Percentiles rank a stretch among this genome's conserved stretches.
Conservation (phyloP, 2,888 invertebrate genomes). For the Rutpela maculata region DNA sequence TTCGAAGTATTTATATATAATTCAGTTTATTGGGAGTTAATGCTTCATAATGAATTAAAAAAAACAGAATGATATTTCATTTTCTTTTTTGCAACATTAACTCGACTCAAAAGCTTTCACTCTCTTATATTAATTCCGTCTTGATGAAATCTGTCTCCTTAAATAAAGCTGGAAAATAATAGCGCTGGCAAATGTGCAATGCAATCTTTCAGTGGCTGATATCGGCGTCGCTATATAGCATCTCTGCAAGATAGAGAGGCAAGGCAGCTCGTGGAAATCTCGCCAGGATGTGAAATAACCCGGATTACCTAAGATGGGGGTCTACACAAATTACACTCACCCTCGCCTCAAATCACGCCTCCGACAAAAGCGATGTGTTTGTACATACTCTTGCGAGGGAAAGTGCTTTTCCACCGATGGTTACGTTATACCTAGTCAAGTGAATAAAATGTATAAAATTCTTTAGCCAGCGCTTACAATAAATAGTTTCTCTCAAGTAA, state of each 20-base stretch:
- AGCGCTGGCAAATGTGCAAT: conserved; percentile 12
- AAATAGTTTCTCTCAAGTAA: background rate
- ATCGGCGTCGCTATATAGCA: conserved; percentile 10
- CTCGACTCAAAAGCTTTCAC: background rate
- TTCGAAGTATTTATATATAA: no score
- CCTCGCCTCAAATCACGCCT: conserved; percentile 34
- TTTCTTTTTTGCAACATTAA: background rate
- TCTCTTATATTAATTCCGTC: background rate
- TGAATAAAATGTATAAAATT: background rate
- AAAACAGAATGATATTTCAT: background rate
- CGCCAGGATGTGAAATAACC: conserved; percentile 31
- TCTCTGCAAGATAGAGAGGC: conserved; percentile 2
- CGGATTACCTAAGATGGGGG: conserved; percentile 31
- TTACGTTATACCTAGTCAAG: background rate
- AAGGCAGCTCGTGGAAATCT: conserved; percentile 19
- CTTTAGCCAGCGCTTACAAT: background rate
- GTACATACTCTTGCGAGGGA: background rate
- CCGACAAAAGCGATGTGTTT: conserved; percentile 14
- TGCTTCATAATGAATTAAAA: background rate
- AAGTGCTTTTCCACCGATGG: conserved; percentile 3
- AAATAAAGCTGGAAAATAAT: conserved; percentile 11
- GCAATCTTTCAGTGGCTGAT: conserved; percentile 30
- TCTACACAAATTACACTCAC: conserved; percentile 44
- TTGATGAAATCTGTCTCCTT: conserved; percentile 7
- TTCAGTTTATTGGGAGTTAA: no score